phyloP scores from a whole-genome alignment of 2,888 invertebrate genomes.

The Phaedon cochleariae region DNA sequence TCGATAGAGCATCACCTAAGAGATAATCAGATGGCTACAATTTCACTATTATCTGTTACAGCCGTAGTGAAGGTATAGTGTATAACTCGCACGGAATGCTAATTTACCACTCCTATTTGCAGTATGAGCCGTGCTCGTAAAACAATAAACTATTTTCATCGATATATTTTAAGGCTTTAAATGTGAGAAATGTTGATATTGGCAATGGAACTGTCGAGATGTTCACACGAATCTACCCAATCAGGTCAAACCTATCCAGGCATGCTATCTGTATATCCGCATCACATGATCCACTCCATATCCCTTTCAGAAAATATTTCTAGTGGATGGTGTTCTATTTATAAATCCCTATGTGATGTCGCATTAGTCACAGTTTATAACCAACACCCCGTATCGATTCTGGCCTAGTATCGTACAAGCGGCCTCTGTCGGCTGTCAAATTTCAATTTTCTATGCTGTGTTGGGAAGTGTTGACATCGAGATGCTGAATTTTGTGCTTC shows the following conservation, averaged over 20 bases:
- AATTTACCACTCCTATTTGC: no score
- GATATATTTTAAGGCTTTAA: no score
- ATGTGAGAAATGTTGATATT: no score
- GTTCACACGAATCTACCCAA: conserved; percentile 32
- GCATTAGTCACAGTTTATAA: conserved; percentile 23
- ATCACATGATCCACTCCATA: conserved; percentile 33
- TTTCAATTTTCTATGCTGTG: conserved; percentile 17
- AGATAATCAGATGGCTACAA: no score
- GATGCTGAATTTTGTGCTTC: conserved; percentile 48
- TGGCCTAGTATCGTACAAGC: conserved; percentile 11
- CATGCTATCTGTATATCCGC: conserved; percentile 1
- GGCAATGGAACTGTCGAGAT: no score
- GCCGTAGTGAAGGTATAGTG: no score
- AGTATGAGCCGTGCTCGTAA: no score
- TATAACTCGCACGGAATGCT: no score
- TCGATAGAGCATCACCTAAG: no score
- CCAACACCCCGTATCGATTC: conserved; percentile 35
- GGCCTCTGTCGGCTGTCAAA: conserved; percentile 11
- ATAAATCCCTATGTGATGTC: conserved; percentile 40
- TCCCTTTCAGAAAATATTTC: conserved; percentile 32
- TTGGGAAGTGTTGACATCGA: background rate
- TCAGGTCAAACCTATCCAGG: background rate
- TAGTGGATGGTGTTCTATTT: conserved; percentile 32
- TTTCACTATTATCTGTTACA: no score
- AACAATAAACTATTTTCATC: no score